Percentiles rank a stretch among this genome's conserved stretches.
phyloP scores from a whole-genome alignment of 2,113 vertebrate species.

The Actinemys pallida region DNA sequence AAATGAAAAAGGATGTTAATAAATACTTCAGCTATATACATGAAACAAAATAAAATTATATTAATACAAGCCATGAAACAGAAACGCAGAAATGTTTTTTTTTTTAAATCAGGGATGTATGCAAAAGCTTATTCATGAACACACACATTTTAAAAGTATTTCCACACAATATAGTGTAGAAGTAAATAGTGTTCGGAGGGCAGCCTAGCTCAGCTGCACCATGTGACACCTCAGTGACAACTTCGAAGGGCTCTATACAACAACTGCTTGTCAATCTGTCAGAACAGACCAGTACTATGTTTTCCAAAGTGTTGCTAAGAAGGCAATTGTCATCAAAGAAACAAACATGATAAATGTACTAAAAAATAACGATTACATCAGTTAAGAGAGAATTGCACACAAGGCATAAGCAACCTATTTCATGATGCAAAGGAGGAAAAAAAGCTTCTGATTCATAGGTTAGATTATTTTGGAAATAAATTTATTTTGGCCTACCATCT shows the following conservation, averaged over 20 bases:
- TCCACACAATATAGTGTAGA: not conserved
- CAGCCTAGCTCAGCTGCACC: not conserved
- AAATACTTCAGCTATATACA: not conserved
- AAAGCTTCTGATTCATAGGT: not conserved
- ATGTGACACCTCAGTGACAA: too few species aligned
- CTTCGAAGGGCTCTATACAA: too few species aligned
- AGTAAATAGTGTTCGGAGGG: not conserved
- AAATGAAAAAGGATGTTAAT: not conserved
- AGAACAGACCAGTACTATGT: not conserved
- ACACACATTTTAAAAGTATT: not conserved
- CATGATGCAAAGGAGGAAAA: not conserved
- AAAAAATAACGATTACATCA: not conserved
- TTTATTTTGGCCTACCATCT: not conserved
- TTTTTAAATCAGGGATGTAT: not conserved
- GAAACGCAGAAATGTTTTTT: not conserved
- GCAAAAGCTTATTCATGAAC: not conserved
- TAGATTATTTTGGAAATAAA: not conserved
- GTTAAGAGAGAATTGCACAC: not conserved
- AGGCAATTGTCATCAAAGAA: not conserved
- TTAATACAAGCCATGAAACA: not conserved
- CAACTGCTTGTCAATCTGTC: too few species aligned
- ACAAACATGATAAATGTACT: not conserved
- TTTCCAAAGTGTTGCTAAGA: not conserved
- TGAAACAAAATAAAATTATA: not conserved
- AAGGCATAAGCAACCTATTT: not conserved